Base-by-base conservation (phyloP, 1,140 invertebrate species). In the Harpegnathos saltator region DNA sequence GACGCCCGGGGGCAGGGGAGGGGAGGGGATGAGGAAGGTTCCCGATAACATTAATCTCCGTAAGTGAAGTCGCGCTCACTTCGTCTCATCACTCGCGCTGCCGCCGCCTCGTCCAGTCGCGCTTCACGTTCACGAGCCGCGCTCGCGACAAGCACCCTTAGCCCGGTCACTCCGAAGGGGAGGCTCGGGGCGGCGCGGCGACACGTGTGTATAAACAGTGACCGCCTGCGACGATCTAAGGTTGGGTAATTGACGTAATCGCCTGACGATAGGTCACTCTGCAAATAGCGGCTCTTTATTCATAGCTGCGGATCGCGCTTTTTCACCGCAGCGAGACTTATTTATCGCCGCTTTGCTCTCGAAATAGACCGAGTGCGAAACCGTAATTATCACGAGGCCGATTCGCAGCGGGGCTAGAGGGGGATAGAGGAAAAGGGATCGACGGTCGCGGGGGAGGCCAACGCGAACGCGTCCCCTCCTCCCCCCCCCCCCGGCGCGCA, bases 161-260 rank as follows among this genome's bases (percentile, higher is more conserved):
- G 2, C 7, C 33, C 12, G 26, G 52, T 65, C 38, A 29, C 15
- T 0, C 19, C 14, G 19, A 54, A 29, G 7, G n/a, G 24, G n/a
- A 14, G n/a, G n/a, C n/a, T n/a, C n/a, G n/a, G n/a, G 15, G 17
- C 22, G 59, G 15, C 24, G 50, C 24, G 26, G 15, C 17, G 11
- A 38, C 7, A 56, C 38, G 44, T 14, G 48, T 44, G 33, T 24
- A 38, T 15, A 38, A 17, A 54, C 66, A 29, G 33, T n/a, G n/a
- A n/a, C 3, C 48, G 26, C 5, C 26, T 75, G 38, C 24, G 75
- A 38, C 24, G 75, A 50, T 52, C 58, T 82, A 38, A 56, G 56
- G 68, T 74, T 80, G 17, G 65, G 38, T 80, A 71, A 80, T 80
- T 80, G 75, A 80, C 75, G 75, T 33, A 80, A 80, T 80, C 65